These are phyloP conservation scores for Andrena camellia DNA, from an alignment of 2,888 invertebrate genomes.

Conservation along the genomic window DNA sequence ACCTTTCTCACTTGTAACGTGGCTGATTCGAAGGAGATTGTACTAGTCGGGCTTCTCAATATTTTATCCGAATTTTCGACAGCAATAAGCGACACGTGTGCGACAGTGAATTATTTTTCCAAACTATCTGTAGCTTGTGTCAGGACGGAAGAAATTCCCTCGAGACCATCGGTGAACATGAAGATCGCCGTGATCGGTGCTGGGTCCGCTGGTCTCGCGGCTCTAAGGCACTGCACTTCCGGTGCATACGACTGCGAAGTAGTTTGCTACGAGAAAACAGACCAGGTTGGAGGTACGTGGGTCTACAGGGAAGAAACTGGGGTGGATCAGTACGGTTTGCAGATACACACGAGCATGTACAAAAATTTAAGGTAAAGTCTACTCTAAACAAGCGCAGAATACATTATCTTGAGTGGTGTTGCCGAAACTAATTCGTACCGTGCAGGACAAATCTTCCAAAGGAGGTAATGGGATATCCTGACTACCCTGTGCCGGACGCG, in stretches of 20 bases:
- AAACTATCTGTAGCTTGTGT: no score
- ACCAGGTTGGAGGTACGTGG: slow-evolving; percentile 95
- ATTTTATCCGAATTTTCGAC: no score
- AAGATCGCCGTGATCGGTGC: slow-evolving; percentile 93
- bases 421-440: no score
- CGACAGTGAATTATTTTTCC: no score
- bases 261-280: slow-evolving; percentile 91
- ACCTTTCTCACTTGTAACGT: slow-evolving; percentile 1
- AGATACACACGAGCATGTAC: slow-evolving; percentile 97
- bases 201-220: slow-evolving; percentile 94
- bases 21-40: background rate
- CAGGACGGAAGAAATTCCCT: no score
- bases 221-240: slow-evolving; percentile 89
- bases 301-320: slow-evolving; percentile 92
- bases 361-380: slow-evolving; percentile 90
- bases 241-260: slow-evolving; percentile 85
- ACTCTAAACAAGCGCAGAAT: background rate
- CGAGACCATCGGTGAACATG: slow-evolving; percentile 75
- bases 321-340: slow-evolving; percentile 91
- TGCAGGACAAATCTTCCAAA: slow-evolving; percentile 96
- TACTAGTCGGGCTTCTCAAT: background rate
- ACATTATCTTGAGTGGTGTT: background rate
- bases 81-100: no score
- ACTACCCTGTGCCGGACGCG: slow-evolving; percentile 91
- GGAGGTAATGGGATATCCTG: slow-evolving; percentile 96